Evolutionary conservation across 1,140 invertebrate genomes (phyloP).

Genomic region (Rhopalosiphum maidis): DNA sequence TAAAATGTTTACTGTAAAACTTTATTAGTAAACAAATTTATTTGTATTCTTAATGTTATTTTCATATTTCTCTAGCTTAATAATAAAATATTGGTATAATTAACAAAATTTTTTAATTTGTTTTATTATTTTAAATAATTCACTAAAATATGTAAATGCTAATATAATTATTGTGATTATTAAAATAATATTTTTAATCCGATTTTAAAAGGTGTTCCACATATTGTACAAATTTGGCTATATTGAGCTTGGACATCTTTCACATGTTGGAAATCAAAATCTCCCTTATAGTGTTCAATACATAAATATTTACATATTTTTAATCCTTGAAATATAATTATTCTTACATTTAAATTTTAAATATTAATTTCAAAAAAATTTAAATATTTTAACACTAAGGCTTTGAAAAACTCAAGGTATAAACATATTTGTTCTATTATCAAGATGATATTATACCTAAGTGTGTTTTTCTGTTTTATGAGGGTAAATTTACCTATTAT

Average conservation of each 20-base stretch:
- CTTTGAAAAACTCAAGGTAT: neutral
- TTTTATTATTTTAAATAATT: conserved; percentile 19
- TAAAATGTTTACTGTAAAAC: neutral
- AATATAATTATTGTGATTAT: conserved; percentile 66
- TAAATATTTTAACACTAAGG: neutral
- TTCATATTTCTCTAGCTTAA: neutral
- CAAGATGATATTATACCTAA: too few relatives aligned
- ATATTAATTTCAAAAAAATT: too few relatives aligned
- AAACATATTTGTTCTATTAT: too few relatives aligned
- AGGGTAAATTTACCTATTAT: too few relatives aligned
- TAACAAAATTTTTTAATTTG: neutral
- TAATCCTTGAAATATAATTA: conserved; percentile 67
- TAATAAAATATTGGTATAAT: conserved; percentile 7
- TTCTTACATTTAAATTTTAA: too few relatives aligned
- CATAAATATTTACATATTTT: conserved; percentile 78
- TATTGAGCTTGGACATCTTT: conserved; percentile 65
- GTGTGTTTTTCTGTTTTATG: too few relatives aligned
- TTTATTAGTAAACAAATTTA: neutral
- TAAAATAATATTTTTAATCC: conserved; percentile 72
- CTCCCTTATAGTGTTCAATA: conserved; percentile 74
- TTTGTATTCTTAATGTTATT: neutral
- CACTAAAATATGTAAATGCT: conserved; percentile 62
- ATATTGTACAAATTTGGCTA: conserved; percentile 74
- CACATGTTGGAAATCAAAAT: conserved; percentile 77
- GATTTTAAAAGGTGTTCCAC: conserved; percentile 77